A percentile compares a stretch with the other conserved stretches of the same genome.
phyloP scores from a whole-genome alignment of 1,140 invertebrate genomes.

The Penaeus japonicus region DNA sequence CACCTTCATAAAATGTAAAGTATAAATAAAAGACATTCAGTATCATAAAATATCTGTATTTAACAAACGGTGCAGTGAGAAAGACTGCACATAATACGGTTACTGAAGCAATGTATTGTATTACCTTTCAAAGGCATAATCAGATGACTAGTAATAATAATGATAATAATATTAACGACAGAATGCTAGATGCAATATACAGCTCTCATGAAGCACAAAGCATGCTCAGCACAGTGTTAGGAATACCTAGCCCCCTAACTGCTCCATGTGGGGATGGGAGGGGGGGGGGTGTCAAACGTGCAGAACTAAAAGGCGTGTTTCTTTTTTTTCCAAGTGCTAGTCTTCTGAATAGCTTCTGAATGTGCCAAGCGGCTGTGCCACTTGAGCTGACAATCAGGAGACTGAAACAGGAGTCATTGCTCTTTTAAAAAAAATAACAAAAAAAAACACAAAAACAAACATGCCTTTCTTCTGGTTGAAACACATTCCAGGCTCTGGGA shows the following conservation, averaged over 20 bases:
- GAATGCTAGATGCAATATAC: slow-evolving; percentile 40
- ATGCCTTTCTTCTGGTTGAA: background rate
- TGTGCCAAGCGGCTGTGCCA: background rate
- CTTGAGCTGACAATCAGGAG: background rate
- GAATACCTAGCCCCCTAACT: background rate
- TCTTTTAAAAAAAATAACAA: background rate
- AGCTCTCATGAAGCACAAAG: slow-evolving; percentile 33
- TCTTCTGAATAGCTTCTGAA: background rate
- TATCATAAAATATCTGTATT: slow-evolving; percentile 48
- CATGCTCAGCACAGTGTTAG: slow-evolving; percentile 19
- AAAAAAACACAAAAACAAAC: background rate
- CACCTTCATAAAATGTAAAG: no score
- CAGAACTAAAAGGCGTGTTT: no score
- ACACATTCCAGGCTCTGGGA: background rate
- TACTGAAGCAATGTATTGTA: slow-evolving; percentile 27
- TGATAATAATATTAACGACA: slow-evolving; percentile 37
- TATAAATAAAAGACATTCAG: no score
- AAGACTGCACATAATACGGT: slow-evolving; percentile 37
- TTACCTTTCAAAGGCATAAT: slow-evolving; percentile 39
- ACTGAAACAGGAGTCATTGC: background rate
- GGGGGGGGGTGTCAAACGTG: no score
- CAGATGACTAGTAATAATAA: slow-evolving; percentile 39
- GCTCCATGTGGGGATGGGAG: background rate
- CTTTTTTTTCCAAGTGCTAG: no score
- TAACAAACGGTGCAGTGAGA: slow-evolving; percentile 38